These are phyloP conservation scores for Taeniopygia guttata DNA, from an alignment of 2,797 vertebrate genomes.

Conservation along the genomic window DNA sequence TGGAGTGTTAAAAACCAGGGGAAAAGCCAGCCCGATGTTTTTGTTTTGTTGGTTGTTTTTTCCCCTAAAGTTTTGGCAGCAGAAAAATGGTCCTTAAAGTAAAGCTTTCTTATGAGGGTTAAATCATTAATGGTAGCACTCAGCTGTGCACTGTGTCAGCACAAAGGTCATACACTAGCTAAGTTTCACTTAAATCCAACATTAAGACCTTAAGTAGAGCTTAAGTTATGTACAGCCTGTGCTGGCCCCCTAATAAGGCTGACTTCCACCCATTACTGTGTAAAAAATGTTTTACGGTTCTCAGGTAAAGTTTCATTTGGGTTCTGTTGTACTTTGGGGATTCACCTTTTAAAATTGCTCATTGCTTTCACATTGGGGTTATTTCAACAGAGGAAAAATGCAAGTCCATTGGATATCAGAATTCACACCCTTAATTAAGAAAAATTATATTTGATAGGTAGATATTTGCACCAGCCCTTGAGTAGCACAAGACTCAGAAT, in stretches of 20 bases:
- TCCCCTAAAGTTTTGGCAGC: not conserved
- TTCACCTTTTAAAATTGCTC: not conserved
- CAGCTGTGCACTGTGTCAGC: not conserved
- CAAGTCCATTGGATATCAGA: not conserved
- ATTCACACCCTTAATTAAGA: not conserved
- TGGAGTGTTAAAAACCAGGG: not conserved
- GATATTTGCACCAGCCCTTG: not conserved
- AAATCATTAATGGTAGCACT: not conserved
- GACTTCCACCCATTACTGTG: not conserved
- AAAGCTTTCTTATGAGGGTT: not conserved
- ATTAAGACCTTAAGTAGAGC: not conserved
- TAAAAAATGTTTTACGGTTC: not conserved
- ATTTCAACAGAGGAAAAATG: not conserved
- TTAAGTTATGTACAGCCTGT: not conserved
- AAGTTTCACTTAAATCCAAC: not conserved
- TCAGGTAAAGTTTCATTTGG: not conserved
- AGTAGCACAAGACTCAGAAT: not conserved
- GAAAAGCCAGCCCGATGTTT: not conserved
- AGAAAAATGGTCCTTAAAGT: not conserved
- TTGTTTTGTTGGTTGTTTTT: not conserved
- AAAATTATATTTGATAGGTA: not conserved
- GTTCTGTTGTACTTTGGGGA: not conserved
- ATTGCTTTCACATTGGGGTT: not conserved
- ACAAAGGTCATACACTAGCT: not conserved
- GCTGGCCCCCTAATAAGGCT: not conserved